These are phyloP conservation scores for Blastobasis lacticolella DNA, from an alignment of 2,888 invertebrate species.

Conservation along the genomic window DNA sequence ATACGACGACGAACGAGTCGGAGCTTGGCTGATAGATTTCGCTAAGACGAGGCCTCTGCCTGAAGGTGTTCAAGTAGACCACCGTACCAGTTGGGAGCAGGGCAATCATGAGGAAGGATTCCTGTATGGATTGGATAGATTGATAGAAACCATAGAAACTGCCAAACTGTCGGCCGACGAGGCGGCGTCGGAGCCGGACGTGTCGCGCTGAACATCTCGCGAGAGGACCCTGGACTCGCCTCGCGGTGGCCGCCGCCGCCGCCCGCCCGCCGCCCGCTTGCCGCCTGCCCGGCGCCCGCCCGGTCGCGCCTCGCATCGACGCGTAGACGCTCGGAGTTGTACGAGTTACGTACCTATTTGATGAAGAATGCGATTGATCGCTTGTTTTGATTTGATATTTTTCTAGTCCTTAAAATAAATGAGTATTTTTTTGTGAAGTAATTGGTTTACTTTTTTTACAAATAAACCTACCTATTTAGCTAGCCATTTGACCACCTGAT, in stretches of 20 bases:
- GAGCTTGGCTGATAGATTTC: slow-evolving; percentile 98
- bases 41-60: slow-evolving; percentile 91
- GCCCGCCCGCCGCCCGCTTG: slow-evolving; percentile 33
- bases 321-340: slow-evolving; percentile 49
- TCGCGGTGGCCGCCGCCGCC: slow-evolving; percentile 40
- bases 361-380: slow-evolving; percentile 52
- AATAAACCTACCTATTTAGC: no score
- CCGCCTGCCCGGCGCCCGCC: slow-evolving; percentile 25
- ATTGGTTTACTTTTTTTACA: slow-evolving; percentile 21
- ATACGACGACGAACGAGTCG: slow-evolving; percentile 90
- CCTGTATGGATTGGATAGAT: slow-evolving; percentile 91
- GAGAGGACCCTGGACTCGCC: slow-evolving; percentile 57
- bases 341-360: slow-evolving; percentile 44
- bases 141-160: slow-evolving; percentile 80
- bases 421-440: slow-evolving; percentile 24
- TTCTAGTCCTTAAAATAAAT: slow-evolving; percentile 60
- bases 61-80: slow-evolving; percentile 80
- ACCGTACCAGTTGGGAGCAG: slow-evolving; percentile 87
- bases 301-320: slow-evolving; percentile 29
- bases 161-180: slow-evolving; percentile 38
- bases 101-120: slow-evolving; percentile 99
- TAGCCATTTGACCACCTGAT: no score
- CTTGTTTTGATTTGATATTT: slow-evolving; percentile 33
- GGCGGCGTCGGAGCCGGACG: slow-evolving; percentile 50
- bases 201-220: slow-evolving; percentile 58